Base-by-base conservation (phyloP, 2,888 invertebrate genomes). In the Eumacrocentrus americanus region DNA sequence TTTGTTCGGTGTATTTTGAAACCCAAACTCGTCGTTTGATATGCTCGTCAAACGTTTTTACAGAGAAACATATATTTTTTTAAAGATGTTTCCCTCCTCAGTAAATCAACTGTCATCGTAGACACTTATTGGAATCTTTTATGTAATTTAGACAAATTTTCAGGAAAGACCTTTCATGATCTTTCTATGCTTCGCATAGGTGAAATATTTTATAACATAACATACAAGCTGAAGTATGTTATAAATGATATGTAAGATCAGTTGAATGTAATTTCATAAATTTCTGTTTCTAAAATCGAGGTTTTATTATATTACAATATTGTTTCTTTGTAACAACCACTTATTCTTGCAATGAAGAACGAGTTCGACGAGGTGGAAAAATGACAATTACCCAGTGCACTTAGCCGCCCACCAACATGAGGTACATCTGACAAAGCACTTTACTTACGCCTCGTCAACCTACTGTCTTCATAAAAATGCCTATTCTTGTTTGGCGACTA, bases 301-400 rank as follows among this genome's bases (percentile, higher is more conserved):
- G n/a, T 35, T 7, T 35, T 35, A 11, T 35, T 7, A 11, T 35
- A 9, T 35, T 35, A 2, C 6, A 2, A 16, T 40, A 0, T 16
- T 16, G 5, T 7, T 16, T 12, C 38, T 7, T 40, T 4, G 2
- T 37, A 12, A 3, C 16, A 18, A 11, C 42, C 9, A 18, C 20
- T 18, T 42, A 18, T 16, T 42, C 20, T 42, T 7, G 11, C 20
- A 42, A 9, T 42, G 16, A 29, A 48, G 29, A 48, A 25, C 25
- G 25, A 7, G 48, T 48, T 48, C 16, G 16, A 14, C 48, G 25
- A 48, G 16, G 48, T 29, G 25, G 16, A 29, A 48, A 47, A 48
- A 29, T 48, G 25, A 48, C 25, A 48, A 48, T 48, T 48, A 48
- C 48, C 25, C 29, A 48, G 25, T 12, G 25, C 48, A 48, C 48